Percentiles rank a stretch among this genome's conserved stretches.
Conservation (phyloP, 2,113 vertebrate species). For the Arizona elegans region DNA sequence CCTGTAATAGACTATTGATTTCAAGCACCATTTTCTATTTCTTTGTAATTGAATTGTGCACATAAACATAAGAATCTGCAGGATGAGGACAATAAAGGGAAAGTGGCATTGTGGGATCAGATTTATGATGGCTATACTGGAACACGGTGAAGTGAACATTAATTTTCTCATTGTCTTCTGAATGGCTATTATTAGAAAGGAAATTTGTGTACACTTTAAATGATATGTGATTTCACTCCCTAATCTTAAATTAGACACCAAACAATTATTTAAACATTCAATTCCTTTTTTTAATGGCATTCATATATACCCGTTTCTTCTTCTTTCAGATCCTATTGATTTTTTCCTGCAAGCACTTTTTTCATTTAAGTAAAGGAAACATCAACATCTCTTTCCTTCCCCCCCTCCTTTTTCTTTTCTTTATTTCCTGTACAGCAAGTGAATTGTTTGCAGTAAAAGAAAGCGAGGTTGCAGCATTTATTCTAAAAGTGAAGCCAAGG, state of each 20-base stretch:
- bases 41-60: constrained; percentile 65
- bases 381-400: not conserved
- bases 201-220: not conserved
- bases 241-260: constrained; percentile 9
- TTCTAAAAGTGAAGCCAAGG: not conserved
- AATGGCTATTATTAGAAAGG: not conserved
- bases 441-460: not conserved
- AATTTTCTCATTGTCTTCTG: constrained; percentile 21
- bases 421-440: constrained; percentile 13
- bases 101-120: not conserved
- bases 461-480: not conserved
- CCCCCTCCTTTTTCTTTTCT: not conserved
- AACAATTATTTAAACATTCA: not conserved
- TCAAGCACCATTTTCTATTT: constrained; percentile 57
- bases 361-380: constrained; percentile 20
- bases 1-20: constrained; percentile 70
- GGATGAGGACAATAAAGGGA: constrained; percentile 16
- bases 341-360: not conserved
- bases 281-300: not conserved
- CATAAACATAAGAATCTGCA: constrained; percentile 51
- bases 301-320: constrained; percentile 1
- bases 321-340: constrained; percentile 19
- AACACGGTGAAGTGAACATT: constrained; percentile 12
- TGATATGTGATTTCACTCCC: not conserved
- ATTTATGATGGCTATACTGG: constrained; percentile 28